Conservation (phyloP, 2,113 vertebrate species). For the Chionodraco myersi region DNA sequence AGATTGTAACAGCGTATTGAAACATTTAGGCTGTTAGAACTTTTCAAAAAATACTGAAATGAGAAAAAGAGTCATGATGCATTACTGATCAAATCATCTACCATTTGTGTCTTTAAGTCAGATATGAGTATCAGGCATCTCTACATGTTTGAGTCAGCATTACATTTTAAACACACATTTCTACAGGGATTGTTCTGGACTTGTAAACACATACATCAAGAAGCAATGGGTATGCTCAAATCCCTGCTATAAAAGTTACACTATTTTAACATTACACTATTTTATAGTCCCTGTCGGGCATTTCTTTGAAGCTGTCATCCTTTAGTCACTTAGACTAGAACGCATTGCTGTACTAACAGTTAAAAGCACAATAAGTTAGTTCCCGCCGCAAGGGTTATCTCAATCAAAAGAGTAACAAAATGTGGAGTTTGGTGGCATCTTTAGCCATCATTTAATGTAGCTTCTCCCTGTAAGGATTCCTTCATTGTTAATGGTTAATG, state of each 20-base stretch:
- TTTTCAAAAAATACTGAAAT: neutral
- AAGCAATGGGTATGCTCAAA: neutral
- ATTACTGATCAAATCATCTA: neutral
- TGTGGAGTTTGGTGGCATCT: no score
- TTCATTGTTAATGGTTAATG: no score
- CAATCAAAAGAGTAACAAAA: no score
- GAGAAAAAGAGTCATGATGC: neutral
- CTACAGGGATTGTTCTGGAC: neutral
- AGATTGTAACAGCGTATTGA: no score
- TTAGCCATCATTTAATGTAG: no score
- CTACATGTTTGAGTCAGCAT: neutral
- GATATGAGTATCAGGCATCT: neutral
- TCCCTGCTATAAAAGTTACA: neutral
- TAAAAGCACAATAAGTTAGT: neutral
- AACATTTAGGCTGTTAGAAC: no score
- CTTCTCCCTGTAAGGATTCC: no score
- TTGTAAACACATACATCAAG: neutral
- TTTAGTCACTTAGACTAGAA: conserved; percentile 28
- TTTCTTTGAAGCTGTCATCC: conserved; percentile 10
- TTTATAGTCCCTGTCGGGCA: neutral
- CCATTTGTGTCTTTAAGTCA: neutral
- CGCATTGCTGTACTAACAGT: conserved; percentile 13
- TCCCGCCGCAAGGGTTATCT: no score
- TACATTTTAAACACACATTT: conserved; percentile 2
- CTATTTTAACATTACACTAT: neutral